Base-by-base conservation (phyloP, 2,888 invertebrate species). In the Pyrrhia umbra region DNA sequence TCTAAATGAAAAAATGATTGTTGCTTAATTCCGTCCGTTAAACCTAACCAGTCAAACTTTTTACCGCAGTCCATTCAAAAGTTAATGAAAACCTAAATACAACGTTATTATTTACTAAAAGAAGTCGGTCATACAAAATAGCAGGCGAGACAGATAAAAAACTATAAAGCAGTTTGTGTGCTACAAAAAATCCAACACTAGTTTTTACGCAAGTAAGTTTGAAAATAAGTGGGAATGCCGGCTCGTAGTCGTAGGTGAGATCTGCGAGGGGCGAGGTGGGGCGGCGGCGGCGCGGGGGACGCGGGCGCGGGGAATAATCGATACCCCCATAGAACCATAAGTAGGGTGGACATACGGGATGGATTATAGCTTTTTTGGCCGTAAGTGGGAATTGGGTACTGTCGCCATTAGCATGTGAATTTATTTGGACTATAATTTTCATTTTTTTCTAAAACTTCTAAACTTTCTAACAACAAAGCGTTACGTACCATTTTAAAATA, bases 321-420 rank as follows among this genome's bases (percentile, higher is more conserved):
- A 90, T 93, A 93, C 88, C 91, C 87, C 93, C 92, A 92, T 93
- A 90, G 92, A 90, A 89, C 88, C 90, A 87, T 88, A 88, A 90
- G 91, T 87, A 91, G 90, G 90, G 91, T 92, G 92, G 90, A 90
- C 92, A 91, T 87, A 89, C 88, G 85, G 84, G 83, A 78, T 83
- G 82, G 86, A 86, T 88, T 89, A 87, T 79, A 75, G 77, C 84
- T 80, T 79, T 86, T 90, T 90, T 90, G 85, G 86, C 88, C 85
- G 83, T 85, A 85, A 90, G 82, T 77, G 68, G 56, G 68, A 66
- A 74, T 68, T 70, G 57, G 23, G 18, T 45, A 55, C 30, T 50
- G 39, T 54, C 40, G 47, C 45, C 43, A 67, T 51, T 51, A 46
- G 39, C 16, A 40, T 40, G 20, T 34, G n/a, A 51, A 52, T 34